These are phyloP conservation scores for Plecturocebus donacophilus DNA, from an alignment of 2,113 vertebrate species.

Conservation along the genomic window DNA sequence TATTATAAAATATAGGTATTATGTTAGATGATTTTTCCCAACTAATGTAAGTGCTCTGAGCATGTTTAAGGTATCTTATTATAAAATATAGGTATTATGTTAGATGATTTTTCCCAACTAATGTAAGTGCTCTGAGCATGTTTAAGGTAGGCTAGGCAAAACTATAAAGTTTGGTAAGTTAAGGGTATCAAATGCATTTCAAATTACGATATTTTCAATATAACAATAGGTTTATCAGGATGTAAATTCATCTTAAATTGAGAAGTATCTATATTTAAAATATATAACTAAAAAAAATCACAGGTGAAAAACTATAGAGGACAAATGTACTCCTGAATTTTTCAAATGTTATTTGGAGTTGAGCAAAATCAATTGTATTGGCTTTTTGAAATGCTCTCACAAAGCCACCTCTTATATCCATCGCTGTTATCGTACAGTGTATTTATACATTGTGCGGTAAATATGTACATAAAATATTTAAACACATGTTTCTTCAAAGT, in stretches of 20 bases:
- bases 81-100: neutral
- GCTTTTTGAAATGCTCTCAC: conserved; percentile 1
- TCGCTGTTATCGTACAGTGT: neutral
- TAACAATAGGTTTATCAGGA: neutral
- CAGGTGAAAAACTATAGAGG: neutral
- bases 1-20: neutral
- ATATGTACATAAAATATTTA: conserved; percentile 11
- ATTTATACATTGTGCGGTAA: neutral
- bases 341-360: conserved; percentile 12
- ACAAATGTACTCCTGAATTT: conserved; percentile 1
- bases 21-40: neutral
- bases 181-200: neutral
- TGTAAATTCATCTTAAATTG: neutral
- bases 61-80: neutral
- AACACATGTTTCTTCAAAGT: neutral
- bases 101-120: neutral
- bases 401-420: neutral
- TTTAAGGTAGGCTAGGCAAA: neutral
- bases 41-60: neutral
- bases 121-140: neutral
- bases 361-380: neutral
- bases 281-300: neutral
- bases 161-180: neutral
- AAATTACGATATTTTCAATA: neutral
- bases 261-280: neutral